These are phyloP conservation scores for Microctenopoma steveboyesi DNA, from an alignment of 2,797 vertebrate species.

Conservation along the genomic window DNA sequence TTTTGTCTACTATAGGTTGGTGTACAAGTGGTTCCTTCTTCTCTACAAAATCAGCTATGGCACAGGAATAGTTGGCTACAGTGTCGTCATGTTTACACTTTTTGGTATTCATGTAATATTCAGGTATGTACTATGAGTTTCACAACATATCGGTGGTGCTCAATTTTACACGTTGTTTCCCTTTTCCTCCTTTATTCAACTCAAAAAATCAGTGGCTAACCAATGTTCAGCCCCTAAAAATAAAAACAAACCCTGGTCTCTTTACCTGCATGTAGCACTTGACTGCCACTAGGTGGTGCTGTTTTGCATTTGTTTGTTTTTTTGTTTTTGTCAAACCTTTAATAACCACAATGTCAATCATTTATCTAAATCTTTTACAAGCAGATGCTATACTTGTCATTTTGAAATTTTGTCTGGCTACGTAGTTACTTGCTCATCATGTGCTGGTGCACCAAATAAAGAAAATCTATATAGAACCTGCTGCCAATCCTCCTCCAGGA, in stretches of 20 bases:
- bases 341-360: background rate
- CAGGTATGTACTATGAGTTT: slow-evolving; percentile 84
- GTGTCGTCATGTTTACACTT: slow-evolving; percentile 97
- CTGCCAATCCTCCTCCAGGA: too few relatives aligned
- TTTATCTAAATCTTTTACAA: background rate
- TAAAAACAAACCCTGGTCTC: slow-evolving; percentile 3
- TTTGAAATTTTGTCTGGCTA: background rate
- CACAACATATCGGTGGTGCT: background rate
- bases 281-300: slow-evolving; percentile 29
- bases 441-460: background rate
- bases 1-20: slow-evolving; percentile 83
- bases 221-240: background rate
- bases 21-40: slow-evolving; percentile 99
- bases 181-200: background rate
- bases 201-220: background rate
- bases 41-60: slow-evolving; percentile 99
- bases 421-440: background rate
- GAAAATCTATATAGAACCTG: background rate
- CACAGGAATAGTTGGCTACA: slow-evolving; percentile 95
- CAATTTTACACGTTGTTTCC: background rate
- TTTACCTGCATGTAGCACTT: background rate
- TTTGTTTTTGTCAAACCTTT: background rate
- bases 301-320: background rate
- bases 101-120: slow-evolving; percentile 97
- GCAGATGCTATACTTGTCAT: background rate